Evolutionary conservation across 1,140 invertebrate genomes (phyloP), one percentile per base, ranked within the genome.

Genomic region (Zaprionus africanus): DNA sequence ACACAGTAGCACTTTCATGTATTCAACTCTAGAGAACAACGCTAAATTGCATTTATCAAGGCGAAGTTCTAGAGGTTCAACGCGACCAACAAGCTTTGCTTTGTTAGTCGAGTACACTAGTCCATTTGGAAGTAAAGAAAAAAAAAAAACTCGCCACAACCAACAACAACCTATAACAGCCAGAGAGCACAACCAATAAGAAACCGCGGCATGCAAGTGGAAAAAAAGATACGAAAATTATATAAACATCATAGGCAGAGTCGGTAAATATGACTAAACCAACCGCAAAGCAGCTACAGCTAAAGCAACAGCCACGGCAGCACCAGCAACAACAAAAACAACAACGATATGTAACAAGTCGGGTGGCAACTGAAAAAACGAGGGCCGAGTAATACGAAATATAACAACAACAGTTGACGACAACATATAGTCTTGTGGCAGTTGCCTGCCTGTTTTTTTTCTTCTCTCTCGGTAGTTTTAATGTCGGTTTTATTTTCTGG

Each of bases 261-360:
- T 46, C 70, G 68, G 75, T 88, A 71, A 81, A 81, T 88, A 88
- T 84, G 84, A 87, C 84, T 87, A 87, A 87, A 88, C 51, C 78
- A 82, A 87, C 84, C 81, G 78, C 84, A 88, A 80, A 71, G 69
- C 80, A 82, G 81, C 36, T 24, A 43, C 31, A 56, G 66, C 49
- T 66, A 71, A 56, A 62, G 58, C 66, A 62, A 65, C 79, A 68
- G 54, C 73, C 64, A 69, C 78, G 74, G 69, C 78, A 68, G 15
- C 74, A 63, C 31, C 73, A 80, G 43, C 54, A 68, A 66, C 56
- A 61, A 65, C 57, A 79, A 70, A 66, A 68, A 59, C 73, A 68
- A 73, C 78, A 77, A 75, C 75, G 58, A 88, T 88, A 88, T 90
- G 81, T 88, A 88, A 88, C 85, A 85, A 85, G 81, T 88, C 84